These are phyloP conservation scores for Sarcophilus harrisii DNA, from an alignment of 2,797 vertebrate genomes.

Conservation along the genomic window DNA sequence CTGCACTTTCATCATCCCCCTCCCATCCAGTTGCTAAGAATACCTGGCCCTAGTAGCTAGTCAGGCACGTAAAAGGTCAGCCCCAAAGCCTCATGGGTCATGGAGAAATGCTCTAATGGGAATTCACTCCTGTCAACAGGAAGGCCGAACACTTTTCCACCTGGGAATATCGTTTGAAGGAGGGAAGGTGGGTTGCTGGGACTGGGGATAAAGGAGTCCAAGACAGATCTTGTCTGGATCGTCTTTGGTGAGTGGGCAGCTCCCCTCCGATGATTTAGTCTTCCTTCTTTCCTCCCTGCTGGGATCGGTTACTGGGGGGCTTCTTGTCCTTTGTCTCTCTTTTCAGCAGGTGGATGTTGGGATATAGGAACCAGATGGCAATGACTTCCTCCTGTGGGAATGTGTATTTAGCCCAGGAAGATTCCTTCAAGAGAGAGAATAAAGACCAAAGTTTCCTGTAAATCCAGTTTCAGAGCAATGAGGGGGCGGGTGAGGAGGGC, in stretches of 20 bases:
- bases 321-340: neutral
- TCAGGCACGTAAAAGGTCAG: neutral
- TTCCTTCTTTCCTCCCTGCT: neutral
- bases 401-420: neutral
- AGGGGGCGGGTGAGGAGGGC: neutral
- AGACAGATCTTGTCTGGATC: neutral
- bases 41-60: neutral
- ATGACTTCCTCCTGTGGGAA: neutral
- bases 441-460: constrained; percentile 10
- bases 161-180: neutral
- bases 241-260: neutral
- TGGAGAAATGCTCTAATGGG: neutral
- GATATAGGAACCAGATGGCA: neutral
- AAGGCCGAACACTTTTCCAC: neutral
- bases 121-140: neutral
- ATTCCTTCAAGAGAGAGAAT: neutral
- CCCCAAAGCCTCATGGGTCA: neutral
- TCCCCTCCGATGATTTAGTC: neutral
- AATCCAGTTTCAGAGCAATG: neutral
- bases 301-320: neutral
- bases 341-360: neutral
- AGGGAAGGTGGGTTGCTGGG: neutral
- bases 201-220: neutral
- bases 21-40: neutral
- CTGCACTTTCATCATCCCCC: neutral